Base-by-base conservation (phyloP, 2,888 invertebrate species). In the Eristalis intricaria region DNA sequence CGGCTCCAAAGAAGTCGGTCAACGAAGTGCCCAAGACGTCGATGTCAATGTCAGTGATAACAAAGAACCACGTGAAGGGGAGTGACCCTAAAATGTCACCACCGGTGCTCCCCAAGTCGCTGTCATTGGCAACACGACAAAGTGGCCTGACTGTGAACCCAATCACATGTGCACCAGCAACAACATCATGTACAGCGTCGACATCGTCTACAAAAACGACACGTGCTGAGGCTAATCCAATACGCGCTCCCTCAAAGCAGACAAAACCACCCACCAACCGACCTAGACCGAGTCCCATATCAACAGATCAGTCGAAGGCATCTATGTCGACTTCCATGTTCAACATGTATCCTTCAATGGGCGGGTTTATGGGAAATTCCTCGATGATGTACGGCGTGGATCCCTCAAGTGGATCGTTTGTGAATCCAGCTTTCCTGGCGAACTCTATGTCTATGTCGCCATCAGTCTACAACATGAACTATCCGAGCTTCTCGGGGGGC, bases 71-170 rank as follows among this genome's bases (percentile, higher is more conserved):
- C 22, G 29, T 23, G n/a, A 76, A 60, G 50, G 32, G 29, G 2
- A 4, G 66, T n/a, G 78, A 82, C 2, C 60, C 56, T 10, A 82
- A 77, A 78, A 50, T 73, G 56, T 68, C 71, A 19, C 68, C 79
- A 4, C 63, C 65, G 13, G 76, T 19, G 8, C 32, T 50, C n/a
- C 58, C 70, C 1, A 84, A 76, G 22, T 22, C 74, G 1, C 50
- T 70, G 15, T 22, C 81, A 3, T 56, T 80, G 15, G 64, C 83
- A 10, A 84, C 66, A 2, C 40, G 84, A 10, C 76, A 83, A 0
- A 74, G 87, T n/a, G 87, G 83, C 3, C 64, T 87, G 15, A 87
- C 80, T 58, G 87, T 87, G 10, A 87, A 83, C 4, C 79, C 87
- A 2, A 71, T 87, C 10, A 79, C 79, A 0, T 71, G 83, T 40